Conservation (phyloP, 2,797 vertebrate genomes). For the Dermochelys coriacea region DNA sequence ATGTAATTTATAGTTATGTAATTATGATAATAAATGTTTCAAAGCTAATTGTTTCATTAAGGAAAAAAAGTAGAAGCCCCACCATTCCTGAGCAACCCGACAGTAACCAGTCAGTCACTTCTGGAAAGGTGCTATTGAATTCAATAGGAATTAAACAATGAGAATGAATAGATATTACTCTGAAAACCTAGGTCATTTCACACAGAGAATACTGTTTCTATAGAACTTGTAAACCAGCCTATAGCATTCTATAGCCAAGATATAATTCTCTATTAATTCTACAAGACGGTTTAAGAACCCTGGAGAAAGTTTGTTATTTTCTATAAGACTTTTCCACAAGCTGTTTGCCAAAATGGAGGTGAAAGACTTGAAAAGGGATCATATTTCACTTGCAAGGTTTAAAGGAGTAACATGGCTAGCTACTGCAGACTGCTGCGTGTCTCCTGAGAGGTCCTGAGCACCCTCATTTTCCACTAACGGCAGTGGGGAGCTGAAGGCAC, state of each 20-base stretch:
- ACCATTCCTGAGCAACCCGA: background rate
- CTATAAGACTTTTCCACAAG: background rate
- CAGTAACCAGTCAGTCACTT: background rate
- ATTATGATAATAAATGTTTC: background rate
- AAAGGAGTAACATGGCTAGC: background rate
- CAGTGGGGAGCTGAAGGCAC: background rate
- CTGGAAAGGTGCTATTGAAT: background rate
- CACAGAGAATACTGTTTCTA: background rate
- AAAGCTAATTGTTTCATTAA: background rate
- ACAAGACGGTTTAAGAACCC: background rate
- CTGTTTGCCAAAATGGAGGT: background rate
- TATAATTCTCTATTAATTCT: background rate
- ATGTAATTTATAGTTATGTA: background rate
- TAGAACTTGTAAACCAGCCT: background rate
- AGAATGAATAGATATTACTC: background rate
- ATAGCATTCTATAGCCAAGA: accelerated
- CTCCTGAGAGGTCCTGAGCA: background rate
- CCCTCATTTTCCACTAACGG: background rate
- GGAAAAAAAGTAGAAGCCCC: background rate
- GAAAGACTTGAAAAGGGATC: background rate
- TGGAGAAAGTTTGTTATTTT: background rate
- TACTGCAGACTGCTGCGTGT: background rate
- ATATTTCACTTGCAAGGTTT: background rate
- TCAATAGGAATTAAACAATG: background rate
- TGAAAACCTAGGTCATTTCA: background rate